Conservation (phyloP, 1,140 invertebrate genomes). For the Temnothorax curvispinosus region DNA sequence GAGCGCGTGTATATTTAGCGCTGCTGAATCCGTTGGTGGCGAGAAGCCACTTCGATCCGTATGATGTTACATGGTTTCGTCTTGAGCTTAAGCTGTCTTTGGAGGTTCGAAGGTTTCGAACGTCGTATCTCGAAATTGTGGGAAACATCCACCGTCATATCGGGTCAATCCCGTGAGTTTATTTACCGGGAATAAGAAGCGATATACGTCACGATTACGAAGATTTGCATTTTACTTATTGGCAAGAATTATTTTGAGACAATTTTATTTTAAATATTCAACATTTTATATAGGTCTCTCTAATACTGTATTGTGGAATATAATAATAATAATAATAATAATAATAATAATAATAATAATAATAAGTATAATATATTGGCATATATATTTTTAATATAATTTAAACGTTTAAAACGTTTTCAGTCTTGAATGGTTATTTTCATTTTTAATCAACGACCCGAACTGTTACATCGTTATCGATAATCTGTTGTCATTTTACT, state of each 20-base stretch:
- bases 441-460: conserved; percentile 13
- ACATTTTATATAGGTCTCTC: neutral
- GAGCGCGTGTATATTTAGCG: conserved; percentile 39
- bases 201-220: neutral
- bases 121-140: conserved; percentile 17
- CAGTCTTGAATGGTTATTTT: conserved; percentile 1
- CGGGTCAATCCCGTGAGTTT: conserved; percentile 14
- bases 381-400: neutral
- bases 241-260: neutral
- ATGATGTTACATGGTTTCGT: conserved; percentile 56
- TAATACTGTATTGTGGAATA: no score
- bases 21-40: conserved; percentile 9
- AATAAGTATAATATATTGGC: neutral
- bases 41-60: conserved; percentile 37
- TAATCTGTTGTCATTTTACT: neutral
- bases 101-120: conserved; percentile 38
- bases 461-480: neutral
- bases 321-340: no score
- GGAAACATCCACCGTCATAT: neutral
- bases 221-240: neutral
- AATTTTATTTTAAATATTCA: conserved; percentile 16
- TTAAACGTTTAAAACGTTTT: neutral
- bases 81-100: conserved; percentile 44
- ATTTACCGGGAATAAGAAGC: neutral
- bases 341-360: no score